Evolutionary conservation across 2,888 invertebrate genomes (phyloP).

Genomic region (Acanthopleura granulata): DNA sequence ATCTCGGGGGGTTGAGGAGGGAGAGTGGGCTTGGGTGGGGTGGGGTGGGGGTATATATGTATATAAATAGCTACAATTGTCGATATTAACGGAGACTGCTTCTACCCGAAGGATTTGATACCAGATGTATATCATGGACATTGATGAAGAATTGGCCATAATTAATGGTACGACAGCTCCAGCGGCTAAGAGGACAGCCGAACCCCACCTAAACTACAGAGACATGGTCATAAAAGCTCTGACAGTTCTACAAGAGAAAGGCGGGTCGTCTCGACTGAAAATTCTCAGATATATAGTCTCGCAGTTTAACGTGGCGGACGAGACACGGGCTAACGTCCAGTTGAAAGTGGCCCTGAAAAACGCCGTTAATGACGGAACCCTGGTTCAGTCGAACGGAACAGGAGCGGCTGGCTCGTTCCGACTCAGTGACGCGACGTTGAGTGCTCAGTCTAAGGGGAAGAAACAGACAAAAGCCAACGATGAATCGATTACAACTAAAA

Average conservation of each 20-base stretch:
- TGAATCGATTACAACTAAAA: neutral
- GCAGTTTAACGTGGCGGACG: neutral
- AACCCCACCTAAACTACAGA: neutral
- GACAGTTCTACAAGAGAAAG: neutral
- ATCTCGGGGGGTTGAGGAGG: too few relatives aligned
- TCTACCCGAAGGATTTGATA: too few relatives aligned
- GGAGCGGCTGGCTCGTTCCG: slow-evolving; percentile 12
- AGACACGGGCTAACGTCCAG: neutral
- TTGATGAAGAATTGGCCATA: too few relatives aligned
- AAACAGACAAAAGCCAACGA: neutral
- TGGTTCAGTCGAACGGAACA: neutral
- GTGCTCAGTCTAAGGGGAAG: neutral
- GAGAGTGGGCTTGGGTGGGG: too few relatives aligned
- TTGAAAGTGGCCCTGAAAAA: neutral
- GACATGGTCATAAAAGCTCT: neutral
- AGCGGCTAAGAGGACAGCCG: neutral
- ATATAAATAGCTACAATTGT: too few relatives aligned
- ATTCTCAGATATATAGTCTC: neutral
- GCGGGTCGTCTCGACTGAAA: neutral
- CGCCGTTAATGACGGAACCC: neutral
- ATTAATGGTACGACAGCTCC: too few relatives aligned
- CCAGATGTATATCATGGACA: too few relatives aligned
- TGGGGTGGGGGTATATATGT: too few relatives aligned
- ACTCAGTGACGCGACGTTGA: neutral
- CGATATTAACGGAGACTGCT: too few relatives aligned